Evolutionary conservation across 2,888 invertebrate species (phyloP).

Genomic region (Rhagonycha lutea): DNA sequence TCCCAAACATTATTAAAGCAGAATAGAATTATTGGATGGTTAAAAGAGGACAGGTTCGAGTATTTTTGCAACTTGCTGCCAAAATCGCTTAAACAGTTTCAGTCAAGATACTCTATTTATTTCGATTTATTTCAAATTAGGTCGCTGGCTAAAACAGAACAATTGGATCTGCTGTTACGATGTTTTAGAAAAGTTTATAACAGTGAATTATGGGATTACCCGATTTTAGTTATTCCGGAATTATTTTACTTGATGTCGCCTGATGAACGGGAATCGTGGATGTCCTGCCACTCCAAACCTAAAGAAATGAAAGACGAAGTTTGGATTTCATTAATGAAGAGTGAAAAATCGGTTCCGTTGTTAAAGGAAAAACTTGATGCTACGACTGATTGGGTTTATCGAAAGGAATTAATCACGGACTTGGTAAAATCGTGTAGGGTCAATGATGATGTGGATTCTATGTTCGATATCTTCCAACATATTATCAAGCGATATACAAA

Average conservation of each 20-base stretch:
- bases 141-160: neutral
- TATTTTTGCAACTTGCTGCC: slow-evolving; percentile 12
- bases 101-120: neutral
- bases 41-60: slow-evolving; percentile 5
- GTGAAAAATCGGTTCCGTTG: slow-evolving; percentile 6
- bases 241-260: slow-evolving; percentile 6
- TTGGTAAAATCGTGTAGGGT: slow-evolving; percentile 14
- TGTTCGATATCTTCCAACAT: slow-evolving; percentile 1
- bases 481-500: neutral
- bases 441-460: slow-evolving; percentile 5
- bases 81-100: neutral
- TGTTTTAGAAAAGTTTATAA: slow-evolving; percentile 1
- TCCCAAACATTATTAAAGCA: neutral
- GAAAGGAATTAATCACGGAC: neutral
- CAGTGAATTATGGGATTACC: slow-evolving; percentile 2
- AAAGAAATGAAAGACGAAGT: neutral
- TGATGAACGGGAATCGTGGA: slow-evolving; percentile 4
- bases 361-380: slow-evolving; percentile 6
- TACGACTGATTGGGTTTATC: neutral
- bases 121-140: neutral
- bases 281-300: neutral
- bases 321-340: slow-evolving; percentile 2
- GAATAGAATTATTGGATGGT: neutral
- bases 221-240: neutral
- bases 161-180: neutral